Base-by-base conservation (phyloP, 2,113 vertebrate genomes). In the Abramis brama region DNA sequence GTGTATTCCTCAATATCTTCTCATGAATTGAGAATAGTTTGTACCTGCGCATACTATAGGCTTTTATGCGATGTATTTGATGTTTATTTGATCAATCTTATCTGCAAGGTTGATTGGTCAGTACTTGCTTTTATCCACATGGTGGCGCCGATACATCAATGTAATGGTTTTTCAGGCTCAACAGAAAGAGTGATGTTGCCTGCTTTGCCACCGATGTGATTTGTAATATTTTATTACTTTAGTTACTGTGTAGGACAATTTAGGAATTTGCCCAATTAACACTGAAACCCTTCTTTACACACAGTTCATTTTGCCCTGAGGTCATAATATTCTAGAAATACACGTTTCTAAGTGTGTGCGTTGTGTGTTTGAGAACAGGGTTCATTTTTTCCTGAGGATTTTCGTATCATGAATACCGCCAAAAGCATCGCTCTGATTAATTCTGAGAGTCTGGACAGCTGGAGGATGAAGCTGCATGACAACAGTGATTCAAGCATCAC, bases 381-480 rank as follows among this genome's bases (percentile, higher is more conserved):
- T 92, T 94, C 88, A 50, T 92, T 91, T 85, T 92, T 93, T 86
- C 93, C 96, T 71, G 97, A 97, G 92, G 98, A 99, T 94, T 99
- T 99, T 93, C 96, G 97, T 90, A 94, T 94, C 89, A 91, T 97
- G 91, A 96, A 96, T 91, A 91, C 96, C 94, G 93, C 90, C 78
- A 96, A 95, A 94, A 96, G 96, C 86, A 96, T 97, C 89, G 96
- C 96, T 86, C 92, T 95, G 86, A 97, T 99, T 93, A 99, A 96
- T 91, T 94, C 95, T 87, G 97, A 98, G 87, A 96, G 95, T 83
- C 94, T 99, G 93, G 96, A 97, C 88, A 92, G 94, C 52, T 99
- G 97, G 97, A 96, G 96, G 91, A 94, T 97, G 87, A 98, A 96
- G 91, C 95, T 99, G 83, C 94, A 95, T 90, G 97, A 97, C 93